Conservation (phyloP, 2,113 vertebrate species). For the Plectropomus leopardus region DNA sequence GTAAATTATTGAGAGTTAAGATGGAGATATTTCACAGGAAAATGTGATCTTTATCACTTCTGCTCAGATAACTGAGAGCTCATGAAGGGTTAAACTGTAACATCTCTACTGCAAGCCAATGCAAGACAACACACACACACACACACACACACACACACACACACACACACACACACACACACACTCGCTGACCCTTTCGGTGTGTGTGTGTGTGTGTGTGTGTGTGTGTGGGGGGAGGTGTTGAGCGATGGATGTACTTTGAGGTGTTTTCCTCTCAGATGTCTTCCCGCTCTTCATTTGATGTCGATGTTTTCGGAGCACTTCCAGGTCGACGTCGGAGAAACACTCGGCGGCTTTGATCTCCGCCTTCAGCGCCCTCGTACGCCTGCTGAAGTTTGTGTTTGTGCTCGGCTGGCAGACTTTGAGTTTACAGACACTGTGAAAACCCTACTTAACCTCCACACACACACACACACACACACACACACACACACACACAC, state of each 20-base stretch:
- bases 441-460: slow-evolving; percentile 20
- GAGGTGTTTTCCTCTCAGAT: slow-evolving; percentile 40
- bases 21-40: too few species aligned
- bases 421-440: slow-evolving; percentile 7
- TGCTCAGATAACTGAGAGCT: not conserved
- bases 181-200: not conserved
- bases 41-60: not conserved
- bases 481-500: too few species aligned
- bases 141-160: not conserved
- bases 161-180: slow-evolving; percentile 14
- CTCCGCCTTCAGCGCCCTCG: not conserved
- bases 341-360: slow-evolving; percentile 34
- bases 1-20: too few species aligned
- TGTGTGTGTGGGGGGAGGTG: slow-evolving; percentile 26
- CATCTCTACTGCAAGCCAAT: not conserved
- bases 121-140: too few species aligned
- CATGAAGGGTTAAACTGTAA: not conserved
- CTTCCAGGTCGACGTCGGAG: slow-evolving; percentile 14
- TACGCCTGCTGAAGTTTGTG: slow-evolving; percentile 26
- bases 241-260: slow-evolving; percentile 18
- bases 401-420: slow-evolving; percentile 1
- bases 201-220: slow-evolving; percentile 6
- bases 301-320: slow-evolving; percentile 28
- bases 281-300: slow-evolving; percentile 37
- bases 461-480: not conserved